Evolutionary conservation across 2,113 vertebrate genomes (phyloP).

Genomic region (Aspidoscelis tigris): DNA sequence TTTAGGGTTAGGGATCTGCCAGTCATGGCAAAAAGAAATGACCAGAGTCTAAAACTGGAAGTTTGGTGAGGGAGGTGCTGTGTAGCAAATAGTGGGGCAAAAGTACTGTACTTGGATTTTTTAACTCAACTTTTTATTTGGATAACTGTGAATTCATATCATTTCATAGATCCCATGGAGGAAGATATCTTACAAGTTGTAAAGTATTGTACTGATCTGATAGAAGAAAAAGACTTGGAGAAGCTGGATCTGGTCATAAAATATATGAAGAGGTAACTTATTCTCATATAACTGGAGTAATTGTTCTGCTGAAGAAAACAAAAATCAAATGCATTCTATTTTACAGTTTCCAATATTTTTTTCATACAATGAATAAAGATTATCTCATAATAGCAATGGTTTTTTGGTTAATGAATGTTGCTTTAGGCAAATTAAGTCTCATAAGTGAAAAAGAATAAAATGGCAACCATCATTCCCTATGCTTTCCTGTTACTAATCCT

Average conservation of each 20-base stretch:
- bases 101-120: neutral
- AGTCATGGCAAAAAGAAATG: neutral
- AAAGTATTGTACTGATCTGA: slow-evolving; percentile 96
- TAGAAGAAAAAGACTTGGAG: slow-evolving; percentile 97
- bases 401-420: neutral
- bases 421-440: neutral
- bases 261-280: slow-evolving; percentile 92
- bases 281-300: neutral
- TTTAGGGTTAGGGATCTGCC: too few species aligned
- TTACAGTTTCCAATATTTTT: neutral
- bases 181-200: slow-evolving; percentile 98
- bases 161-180: slow-evolving; percentile 92
- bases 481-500: too few species aligned
- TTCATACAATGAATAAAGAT: neutral
- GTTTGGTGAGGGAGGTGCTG: neutral
- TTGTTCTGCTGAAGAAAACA: neutral
- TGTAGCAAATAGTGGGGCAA: neutral
- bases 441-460: neutral
- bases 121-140: too few species aligned
- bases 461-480: neutral
- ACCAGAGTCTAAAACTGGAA: neutral
- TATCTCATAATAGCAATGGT: neutral
- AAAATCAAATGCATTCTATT: neutral
- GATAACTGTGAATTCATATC: neutral
- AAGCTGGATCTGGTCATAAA: slow-evolving; percentile 95